A percentile compares a stretch with the other conserved stretches of the same genome.
Evolutionary conservation across 2,888 invertebrate species (phyloP).

Genomic region (Caenorhabditis macrosperma): DNA sequence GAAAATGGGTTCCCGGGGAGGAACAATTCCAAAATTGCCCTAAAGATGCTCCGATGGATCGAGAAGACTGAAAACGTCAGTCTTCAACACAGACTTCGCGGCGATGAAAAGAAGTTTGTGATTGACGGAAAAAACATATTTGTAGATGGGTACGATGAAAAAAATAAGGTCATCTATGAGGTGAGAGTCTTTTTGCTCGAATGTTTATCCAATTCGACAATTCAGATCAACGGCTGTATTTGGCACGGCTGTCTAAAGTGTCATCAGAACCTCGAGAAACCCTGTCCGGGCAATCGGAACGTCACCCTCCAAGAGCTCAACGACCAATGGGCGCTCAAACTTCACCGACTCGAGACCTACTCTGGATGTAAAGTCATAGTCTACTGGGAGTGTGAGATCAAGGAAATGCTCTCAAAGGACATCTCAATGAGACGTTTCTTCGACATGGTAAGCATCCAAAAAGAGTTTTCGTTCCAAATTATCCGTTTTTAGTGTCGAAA

Average conservation of each 20-base stretch:
- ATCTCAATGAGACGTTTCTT: slow-evolving; percentile 5
- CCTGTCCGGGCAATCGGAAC: background rate
- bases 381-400: slow-evolving; percentile 5
- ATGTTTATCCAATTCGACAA: background rate
- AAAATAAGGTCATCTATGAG: background rate
- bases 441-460: background rate
- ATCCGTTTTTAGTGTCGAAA: background rate
- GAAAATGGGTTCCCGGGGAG: too few species aligned
- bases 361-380: background rate
- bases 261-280: background rate
- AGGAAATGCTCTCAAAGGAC: background rate
- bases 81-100: background rate
- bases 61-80: background rate
- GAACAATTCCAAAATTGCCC: background rate
- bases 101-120: background rate
- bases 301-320: background rate
- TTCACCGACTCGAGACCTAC: background rate
- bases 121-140: background rate
- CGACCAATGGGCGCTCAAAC: background rate
- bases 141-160: background rate
- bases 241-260: background rate
- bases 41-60: background rate
- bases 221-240: slow-evolving; percentile 1
- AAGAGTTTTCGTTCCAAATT: background rate
- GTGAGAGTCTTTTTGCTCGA: background rate